Evolutionary conservation across 1,140 invertebrate genomes (phyloP), one percentile per base, ranked within the genome.

Genomic region (Helicoverpa zea): DNA sequence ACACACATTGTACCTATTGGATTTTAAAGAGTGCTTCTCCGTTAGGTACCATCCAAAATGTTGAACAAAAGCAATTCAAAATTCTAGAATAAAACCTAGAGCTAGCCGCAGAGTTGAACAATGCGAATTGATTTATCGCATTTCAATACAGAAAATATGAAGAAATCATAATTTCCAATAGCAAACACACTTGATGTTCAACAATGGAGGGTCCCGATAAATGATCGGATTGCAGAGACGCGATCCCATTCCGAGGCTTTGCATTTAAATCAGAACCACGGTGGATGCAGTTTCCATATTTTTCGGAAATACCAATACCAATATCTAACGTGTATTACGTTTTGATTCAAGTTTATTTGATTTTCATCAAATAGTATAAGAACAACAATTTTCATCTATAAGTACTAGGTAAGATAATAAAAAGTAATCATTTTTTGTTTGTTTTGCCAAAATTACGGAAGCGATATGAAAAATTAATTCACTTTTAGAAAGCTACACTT

Each of bases 171-270:
- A 76, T 61, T 59, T 61, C 58, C 56, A 61, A 63, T 51, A 49
- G 56, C 73, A 58, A 58, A 73, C 29, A 82, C 63, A 58, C 58
- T 58, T 64, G 59, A 75, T 74, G 43, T 30, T 9, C 58, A 63
- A 86, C 81, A 81, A 81, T 84, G 70, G 77, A 81, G 64, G 66
- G 49, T 51, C 63, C 30, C 80, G 80, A 86, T 87, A 87, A 86
- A 86, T 86, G 83, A 86, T 82, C 56, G 78, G 73, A 83, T 88
- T 73, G 47, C 56, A 49, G 59, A 74, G 68, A 51, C 81, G 75
- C 81, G 81, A 86, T 86, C 83, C 83, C 81, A 88, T 86, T 88
- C 58, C 85, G 82, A 86, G 82, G 86, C 86, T 88, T 88, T 88
- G 86, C 86, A 88, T 88, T 88, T 88, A 86, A 88, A 88, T 86